phyloP scores from a whole-genome alignment of 2,888 invertebrate genomes.

The Germaria angustata region DNA sequence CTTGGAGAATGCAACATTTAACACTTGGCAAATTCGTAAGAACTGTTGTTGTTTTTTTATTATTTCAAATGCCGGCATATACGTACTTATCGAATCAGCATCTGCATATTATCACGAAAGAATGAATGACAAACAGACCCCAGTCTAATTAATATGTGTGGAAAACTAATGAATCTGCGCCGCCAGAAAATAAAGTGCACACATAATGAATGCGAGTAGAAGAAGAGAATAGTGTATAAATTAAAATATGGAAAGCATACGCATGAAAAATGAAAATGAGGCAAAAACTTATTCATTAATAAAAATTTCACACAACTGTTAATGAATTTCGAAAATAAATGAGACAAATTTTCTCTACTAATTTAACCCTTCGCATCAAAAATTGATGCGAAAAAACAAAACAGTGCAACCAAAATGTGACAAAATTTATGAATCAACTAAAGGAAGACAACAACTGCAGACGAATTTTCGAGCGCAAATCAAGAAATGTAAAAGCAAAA shows the following conservation, averaged over 20 bases:
- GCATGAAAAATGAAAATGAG: slow-evolving; percentile 56
- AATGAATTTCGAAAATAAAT: slow-evolving; percentile 66
- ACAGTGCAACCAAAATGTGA: slow-evolving; percentile 36
- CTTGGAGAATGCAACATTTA: slow-evolving; percentile 24
- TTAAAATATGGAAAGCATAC: slow-evolving; percentile 53
- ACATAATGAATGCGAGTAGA: background rate
- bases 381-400: background rate
- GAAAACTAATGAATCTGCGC: slow-evolving; percentile 60
- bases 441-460: slow-evolving; percentile 64
- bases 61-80: background rate
- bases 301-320: slow-evolving; percentile 60
- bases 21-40: slow-evolving; percentile 48
- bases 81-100: background rate
- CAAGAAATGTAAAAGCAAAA: slow-evolving; percentile 15
- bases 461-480: background rate
- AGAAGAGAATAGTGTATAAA: slow-evolving; percentile 22
- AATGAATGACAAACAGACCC: slow-evolving; percentile 33
- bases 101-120: slow-evolving; percentile 31
- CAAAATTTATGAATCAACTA: slow-evolving; percentile 67
- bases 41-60: slow-evolving; percentile 2
- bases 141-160: slow-evolving; percentile 64
- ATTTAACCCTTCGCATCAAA: slow-evolving; percentile 55
- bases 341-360: slow-evolving; percentile 64
- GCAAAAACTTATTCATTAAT: slow-evolving; percentile 54
- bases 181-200: slow-evolving; percentile 29